Base-by-base conservation (phyloP, 2,113 vertebrate genomes). In the Chionis minor region DNA sequence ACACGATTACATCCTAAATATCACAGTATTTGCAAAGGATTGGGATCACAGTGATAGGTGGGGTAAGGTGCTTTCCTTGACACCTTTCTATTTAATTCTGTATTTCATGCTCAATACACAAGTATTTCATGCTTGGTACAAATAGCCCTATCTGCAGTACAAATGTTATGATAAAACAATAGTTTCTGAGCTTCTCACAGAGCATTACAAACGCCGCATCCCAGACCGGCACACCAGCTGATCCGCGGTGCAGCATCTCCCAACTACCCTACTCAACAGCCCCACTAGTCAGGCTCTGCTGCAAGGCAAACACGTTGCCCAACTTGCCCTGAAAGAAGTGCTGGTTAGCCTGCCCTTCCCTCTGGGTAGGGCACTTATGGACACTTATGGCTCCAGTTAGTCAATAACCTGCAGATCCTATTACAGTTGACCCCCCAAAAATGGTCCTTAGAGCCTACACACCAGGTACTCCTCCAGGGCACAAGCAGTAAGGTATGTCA, bases 21-120 rank as follows among this genome's bases (percentile, higher is more conserved):
- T 78, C 89, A 90, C 38, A 92, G 85, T 92, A 92, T 96, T 94
- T 90, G 94, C 75, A 67, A 91, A 94, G 83, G 90, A 91, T 81
- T 81, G 63, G 67, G 45, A 89, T 92, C 86, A 49, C 54, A 66
- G 80, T 55, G 90, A 96, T 86, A 88, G 63, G 85, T 75, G 40
- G 40, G n/a, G 71, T 62, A 81, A 87, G 70, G 70, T 91, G 71
- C 89, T 92, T 95, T 96, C 86, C 73, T 80, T 63, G 82, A 61
- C 79, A 77, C 84, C 62, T 88, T 94, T 93, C 91, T 92, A 62
- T 90, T 95, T 95, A 87, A 88, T 91, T 78, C 59, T 91, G 52
- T 88, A 87, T 94, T 96, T 95, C 44, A 91, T 51, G 72, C 80
- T 86, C 74, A 61, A 44, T 86, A 86, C n/a, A n/a, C n/a, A n/a